A percentile compares a stretch with the other conserved stretches of the same genome.
These are phyloP conservation scores for Dolichotis patagonum DNA, from an alignment of 2,113 vertebrate species.

Conservation along the genomic window DNA sequence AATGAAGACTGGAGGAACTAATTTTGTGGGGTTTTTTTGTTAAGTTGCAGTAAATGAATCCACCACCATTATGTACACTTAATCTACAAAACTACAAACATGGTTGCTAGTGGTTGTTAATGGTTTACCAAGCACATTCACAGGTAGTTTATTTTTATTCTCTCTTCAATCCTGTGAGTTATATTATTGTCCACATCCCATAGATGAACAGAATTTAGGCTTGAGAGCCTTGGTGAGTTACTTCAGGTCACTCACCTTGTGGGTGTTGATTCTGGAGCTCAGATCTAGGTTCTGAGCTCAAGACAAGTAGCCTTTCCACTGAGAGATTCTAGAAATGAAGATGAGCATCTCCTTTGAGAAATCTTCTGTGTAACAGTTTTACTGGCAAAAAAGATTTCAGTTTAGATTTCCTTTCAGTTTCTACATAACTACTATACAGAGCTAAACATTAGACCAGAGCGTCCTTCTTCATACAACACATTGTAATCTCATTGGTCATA, in stretches of 20 bases:
- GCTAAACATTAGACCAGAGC: constrained; percentile 33
- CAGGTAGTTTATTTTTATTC: not conserved
- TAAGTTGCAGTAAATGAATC: not conserved
- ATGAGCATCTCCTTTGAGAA: not conserved
- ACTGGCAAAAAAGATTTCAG: not conserved
- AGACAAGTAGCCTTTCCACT: not conserved
- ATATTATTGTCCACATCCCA: not conserved
- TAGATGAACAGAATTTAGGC: not conserved
- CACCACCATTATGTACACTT: not conserved
- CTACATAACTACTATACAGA: not conserved
- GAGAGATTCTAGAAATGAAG: not conserved
- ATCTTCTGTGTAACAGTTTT: not conserved
- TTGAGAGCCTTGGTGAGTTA: not conserved
- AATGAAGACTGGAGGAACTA: not conserved
- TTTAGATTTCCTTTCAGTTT: not conserved
- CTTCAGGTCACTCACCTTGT: not conserved
- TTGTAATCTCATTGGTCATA: not conserved
- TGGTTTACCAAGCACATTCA: not conserved
- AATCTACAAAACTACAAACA: too few relatives aligned
- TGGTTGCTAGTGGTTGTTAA: not conserved
- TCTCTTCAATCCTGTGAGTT: not conserved
- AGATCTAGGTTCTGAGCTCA: not conserved
- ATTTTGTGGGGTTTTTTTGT: not conserved
- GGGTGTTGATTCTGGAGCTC: not conserved
- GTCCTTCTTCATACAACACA: not conserved